These are phyloP conservation scores for Pagetopsis macropterus DNA, from an alignment of 2,797 vertebrate species.

Conservation along the genomic window DNA sequence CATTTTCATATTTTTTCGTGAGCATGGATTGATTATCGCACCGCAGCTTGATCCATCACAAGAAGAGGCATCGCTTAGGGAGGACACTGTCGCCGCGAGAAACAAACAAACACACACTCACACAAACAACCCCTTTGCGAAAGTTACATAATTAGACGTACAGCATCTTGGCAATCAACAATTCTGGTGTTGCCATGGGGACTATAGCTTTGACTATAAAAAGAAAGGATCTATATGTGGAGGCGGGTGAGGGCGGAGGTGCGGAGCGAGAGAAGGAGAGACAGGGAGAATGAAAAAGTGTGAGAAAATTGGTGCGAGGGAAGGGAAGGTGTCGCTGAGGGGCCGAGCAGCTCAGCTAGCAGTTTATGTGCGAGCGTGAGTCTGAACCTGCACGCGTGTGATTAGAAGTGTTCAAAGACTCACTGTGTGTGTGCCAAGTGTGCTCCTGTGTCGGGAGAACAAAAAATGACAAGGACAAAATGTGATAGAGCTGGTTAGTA, in stretches of 20 bases:
- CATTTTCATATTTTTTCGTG: slow-evolving; percentile 33
- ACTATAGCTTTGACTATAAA: slow-evolving; percentile 79
- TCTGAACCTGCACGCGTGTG: slow-evolving; percentile 61
- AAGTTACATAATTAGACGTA: slow-evolving; percentile 79
- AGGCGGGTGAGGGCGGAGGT: slow-evolving; percentile 76
- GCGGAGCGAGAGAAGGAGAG: slow-evolving; percentile 69
- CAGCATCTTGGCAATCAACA: slow-evolving; percentile 81
- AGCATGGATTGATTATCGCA: slow-evolving; percentile 38
- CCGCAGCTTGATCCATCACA: slow-evolving; percentile 54
- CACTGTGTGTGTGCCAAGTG: slow-evolving; percentile 14
- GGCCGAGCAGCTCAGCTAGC: slow-evolving; percentile 55
- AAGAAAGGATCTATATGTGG: slow-evolving; percentile 79
- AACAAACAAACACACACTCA: slow-evolving; percentile 35
- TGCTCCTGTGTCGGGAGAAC: slow-evolving; percentile 34
- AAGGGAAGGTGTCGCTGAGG: slow-evolving; percentile 71
- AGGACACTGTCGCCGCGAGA: slow-evolving; percentile 33
- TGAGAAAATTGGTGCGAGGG: slow-evolving; percentile 78
- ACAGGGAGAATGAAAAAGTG: slow-evolving; percentile 70
- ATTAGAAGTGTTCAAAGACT: slow-evolving; percentile 50
- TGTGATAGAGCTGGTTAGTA: slow-evolving; percentile 76
- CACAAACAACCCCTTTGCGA: slow-evolving; percentile 42
- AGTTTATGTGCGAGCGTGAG: slow-evolving; percentile 50
- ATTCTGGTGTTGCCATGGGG: slow-evolving; percentile 80
- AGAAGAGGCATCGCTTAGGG: slow-evolving; percentile 35
- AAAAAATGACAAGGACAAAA: slow-evolving; percentile 73